Base-by-base conservation (phyloP, 2,113 vertebrate species). In the Stomatorhinus ivindoensis region DNA sequence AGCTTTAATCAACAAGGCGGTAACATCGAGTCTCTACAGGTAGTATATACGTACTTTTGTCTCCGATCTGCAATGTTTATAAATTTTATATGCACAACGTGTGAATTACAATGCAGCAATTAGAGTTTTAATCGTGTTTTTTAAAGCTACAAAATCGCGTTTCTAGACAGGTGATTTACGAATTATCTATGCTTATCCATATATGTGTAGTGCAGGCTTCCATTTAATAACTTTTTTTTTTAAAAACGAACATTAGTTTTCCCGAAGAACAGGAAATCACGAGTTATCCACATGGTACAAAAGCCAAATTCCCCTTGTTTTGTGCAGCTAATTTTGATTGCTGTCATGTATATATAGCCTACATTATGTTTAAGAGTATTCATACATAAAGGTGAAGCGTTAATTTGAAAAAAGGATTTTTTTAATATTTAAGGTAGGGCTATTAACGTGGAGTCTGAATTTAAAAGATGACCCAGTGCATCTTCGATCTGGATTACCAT, bases 241-340 rank as follows among this genome's bases (percentile, higher is more conserved):
- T 46, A 69, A 55, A 65, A n/a, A 7, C 42, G 2, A 88, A 47
- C 39, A 73, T 46, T 44, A 6, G 44, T 73, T 69, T 46, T 48
- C 31, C 55, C 19, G 9, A 31, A 46, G 24, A 19, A 44, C 87
- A 88, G 87, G 87, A 88, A 88, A 88, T 88, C 87, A 88, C 87
- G 87, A 88, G 87, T 73, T 50, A 88, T 88, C 46, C 87, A 88
- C 15, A 48, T 46, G 87, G 58, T 11, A 44, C 42, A 44, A 44
- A 88, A 24, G 24, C 17, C 9, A 42, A 80, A 15, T 42, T 42
- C 5, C 73, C 35, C 31, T 80, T 80, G 13, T 19, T 42, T 31
- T 13, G 8, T 15, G 13, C 27, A 39, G 15, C 35, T 19, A 42
- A 42, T 80, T 73, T 39, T 39, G 69, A 39, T 76, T 80, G 73